phyloP scores from a whole-genome alignment of 2,797 vertebrate species.

The Alauda arvensis region DNA sequence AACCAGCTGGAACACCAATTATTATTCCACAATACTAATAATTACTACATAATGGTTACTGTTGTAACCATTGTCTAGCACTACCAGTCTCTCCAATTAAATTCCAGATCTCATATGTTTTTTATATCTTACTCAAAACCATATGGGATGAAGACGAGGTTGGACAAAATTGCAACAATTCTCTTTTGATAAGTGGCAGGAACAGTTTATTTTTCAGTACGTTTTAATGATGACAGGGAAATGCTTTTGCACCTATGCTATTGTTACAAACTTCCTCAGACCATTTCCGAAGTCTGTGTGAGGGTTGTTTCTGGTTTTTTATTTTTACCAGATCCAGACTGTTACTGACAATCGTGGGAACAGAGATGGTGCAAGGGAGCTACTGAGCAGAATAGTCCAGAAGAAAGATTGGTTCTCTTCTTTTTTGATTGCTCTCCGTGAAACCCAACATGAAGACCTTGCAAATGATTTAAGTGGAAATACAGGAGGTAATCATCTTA shows the following conservation, averaged over 20 bases:
- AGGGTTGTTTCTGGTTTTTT: neutral
- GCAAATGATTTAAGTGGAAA: slow-evolving; percentile 72
- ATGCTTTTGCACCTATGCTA: neutral
- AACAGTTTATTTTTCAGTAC: neutral
- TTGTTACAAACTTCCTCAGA: neutral
- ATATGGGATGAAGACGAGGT: neutral
- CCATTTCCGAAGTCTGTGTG: neutral
- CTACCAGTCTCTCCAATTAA: neutral
- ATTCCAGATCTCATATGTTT: neutral
- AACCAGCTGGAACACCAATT: neutral
- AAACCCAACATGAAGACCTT: slow-evolving; percentile 47
- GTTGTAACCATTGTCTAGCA: neutral
- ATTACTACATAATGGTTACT: neutral
- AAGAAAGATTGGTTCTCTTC: slow-evolving; percentile 84
- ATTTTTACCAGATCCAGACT: slow-evolving; percentile 72
- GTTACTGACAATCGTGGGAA: slow-evolving; percentile 50
- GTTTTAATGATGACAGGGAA: neutral
- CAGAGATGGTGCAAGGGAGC: slow-evolving; percentile 74
- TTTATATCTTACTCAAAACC: neutral
- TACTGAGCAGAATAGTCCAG: slow-evolving; percentile 79
- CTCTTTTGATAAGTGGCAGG: neutral
- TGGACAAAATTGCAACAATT: neutral
- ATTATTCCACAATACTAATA: neutral
- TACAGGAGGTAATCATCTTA: slow-evolving; percentile 8
- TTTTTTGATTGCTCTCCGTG: slow-evolving; percentile 74